Evolutionary conservation across 2,797 vertebrate genomes (phyloP), one percentile per base, ranked within the genome.

Genomic region (Novumbra hubbsi): DNA sequence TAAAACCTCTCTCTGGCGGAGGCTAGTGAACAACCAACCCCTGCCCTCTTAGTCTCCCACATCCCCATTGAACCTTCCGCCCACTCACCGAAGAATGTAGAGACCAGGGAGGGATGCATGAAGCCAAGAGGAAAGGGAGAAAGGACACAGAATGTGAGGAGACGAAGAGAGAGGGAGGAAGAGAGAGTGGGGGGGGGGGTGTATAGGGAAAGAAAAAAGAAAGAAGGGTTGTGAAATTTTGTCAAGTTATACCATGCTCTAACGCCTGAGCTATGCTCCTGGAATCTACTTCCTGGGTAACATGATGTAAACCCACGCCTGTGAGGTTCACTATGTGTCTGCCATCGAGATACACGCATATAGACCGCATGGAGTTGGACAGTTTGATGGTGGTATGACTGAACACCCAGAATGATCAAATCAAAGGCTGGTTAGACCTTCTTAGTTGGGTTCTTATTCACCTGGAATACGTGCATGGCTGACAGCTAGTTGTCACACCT

Each of bases 41-140:
- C 55, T 84, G 80, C 90, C 91, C 85, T 89, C 87, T 84, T 87
- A 89, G 89, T 88, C 91, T 90, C 88, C 86, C 86, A 90, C 90
- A 90, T 92, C 89, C 88, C 89, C 88, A 90, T 86, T 94, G 88
- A 92, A 93, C 92, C 93, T 91, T 91, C 90, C 93, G 87, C 93
- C 93, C 94, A 94, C 93, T 89, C 91, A 90, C 88, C 76, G 72
- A 93, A 84, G 92, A 94, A 94, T 94, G 93, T 71, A n/a, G 81
- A 80, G 84, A 82, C 87, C 86, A 78, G 85, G 83, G 81, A 80
- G 76, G 71, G 14, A 32, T 38, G 52, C 45, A 66, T 4, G 55
- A 52, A 57, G 64, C 65, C 65, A 70, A 65, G 65, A 68, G 63
- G 4, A 34, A 50, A 34, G 34, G 68, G 32, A 71, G 66, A 28